Conservation (phyloP, 2,113 vertebrate genomes). For the Alethe castanea region DNA sequence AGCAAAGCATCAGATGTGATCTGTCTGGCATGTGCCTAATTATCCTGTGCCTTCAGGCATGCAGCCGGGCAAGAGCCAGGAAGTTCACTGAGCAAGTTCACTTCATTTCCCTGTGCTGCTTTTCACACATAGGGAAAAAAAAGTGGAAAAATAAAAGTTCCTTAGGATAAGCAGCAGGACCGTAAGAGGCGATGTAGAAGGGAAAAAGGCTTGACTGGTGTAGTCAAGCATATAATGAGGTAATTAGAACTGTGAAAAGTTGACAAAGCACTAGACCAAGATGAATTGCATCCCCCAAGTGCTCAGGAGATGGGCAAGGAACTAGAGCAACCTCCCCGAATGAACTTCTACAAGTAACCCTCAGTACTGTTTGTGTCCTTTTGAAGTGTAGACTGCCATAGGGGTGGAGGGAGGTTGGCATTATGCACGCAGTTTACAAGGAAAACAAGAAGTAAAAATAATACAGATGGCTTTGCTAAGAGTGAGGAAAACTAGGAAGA, state of each 20-base stretch:
- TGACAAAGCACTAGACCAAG: conserved; percentile 8
- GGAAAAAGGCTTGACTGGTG: background rate
- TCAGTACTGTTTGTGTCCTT: background rate
- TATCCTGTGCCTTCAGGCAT: conserved; percentile 7
- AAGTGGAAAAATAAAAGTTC: background rate
- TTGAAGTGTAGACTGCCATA: background rate
- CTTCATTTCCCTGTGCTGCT: background rate
- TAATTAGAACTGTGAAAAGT: conserved; percentile 36
- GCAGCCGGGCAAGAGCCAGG: background rate
- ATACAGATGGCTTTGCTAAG: background rate
- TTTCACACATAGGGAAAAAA: background rate
- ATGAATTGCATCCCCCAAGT: background rate
- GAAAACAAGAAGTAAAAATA: background rate
- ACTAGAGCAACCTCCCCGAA: background rate
- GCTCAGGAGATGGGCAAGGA: background rate
- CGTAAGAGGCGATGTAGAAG: background rate
- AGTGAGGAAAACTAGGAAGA: background rate
- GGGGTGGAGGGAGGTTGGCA: rapidly evolving
- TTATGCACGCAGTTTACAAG: background rate
- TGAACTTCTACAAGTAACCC: background rate
- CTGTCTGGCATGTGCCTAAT: conserved; percentile 19
- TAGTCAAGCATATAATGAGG: conserved; percentile 19
- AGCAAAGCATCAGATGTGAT: background rate
- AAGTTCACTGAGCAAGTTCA: background rate
- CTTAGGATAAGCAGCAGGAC: background rate